phyloP scores from a whole-genome alignment of 1,140 invertebrate species.

The Episyrphus balteatus region DNA sequence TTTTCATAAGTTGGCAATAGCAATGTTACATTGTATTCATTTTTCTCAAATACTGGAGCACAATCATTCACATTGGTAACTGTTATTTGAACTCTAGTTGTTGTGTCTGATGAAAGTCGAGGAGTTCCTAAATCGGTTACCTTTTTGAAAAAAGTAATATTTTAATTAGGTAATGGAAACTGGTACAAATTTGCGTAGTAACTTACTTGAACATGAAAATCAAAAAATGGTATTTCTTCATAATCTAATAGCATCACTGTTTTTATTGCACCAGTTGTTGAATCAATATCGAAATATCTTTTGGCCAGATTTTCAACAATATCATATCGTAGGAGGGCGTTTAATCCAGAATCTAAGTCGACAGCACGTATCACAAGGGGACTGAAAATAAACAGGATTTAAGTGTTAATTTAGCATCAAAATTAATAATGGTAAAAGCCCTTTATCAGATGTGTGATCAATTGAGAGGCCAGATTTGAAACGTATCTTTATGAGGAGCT shows the following conservation, averaged over 20 bases:
- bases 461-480: too few species aligned
- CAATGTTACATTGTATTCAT: conserved; percentile 64
- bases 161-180: background rate
- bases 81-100: conserved; percentile 59
- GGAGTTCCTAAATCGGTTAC: conserved; percentile 80
- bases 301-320: conserved; percentile 65
- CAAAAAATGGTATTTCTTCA: conserved; percentile 56
- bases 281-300: conserved; percentile 74
- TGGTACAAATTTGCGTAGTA: background rate
- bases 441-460: too few species aligned
- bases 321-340: conserved; percentile 71
- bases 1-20: conserved; percentile 69
- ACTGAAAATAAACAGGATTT: conserved; percentile 43
- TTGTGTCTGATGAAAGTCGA: conserved; percentile 59
- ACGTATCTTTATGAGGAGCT: too few species aligned
- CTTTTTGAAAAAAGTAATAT: conserved; percentile 20
- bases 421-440: too few species aligned
- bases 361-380: conserved; percentile 69
- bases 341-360: conserved; percentile 69
- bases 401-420: too few species aligned
- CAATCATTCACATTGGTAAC: conserved; percentile 82
- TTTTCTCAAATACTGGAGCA: conserved; percentile 59
- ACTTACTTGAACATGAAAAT: conserved; percentile 64
- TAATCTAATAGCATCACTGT: conserved; percentile 69
- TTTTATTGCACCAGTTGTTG: conserved; percentile 76